Evolutionary conservation across 2,113 vertebrate species (phyloP), one percentile per base, ranked within the genome.

Genomic region (Salvelinus alpinus): DNA sequence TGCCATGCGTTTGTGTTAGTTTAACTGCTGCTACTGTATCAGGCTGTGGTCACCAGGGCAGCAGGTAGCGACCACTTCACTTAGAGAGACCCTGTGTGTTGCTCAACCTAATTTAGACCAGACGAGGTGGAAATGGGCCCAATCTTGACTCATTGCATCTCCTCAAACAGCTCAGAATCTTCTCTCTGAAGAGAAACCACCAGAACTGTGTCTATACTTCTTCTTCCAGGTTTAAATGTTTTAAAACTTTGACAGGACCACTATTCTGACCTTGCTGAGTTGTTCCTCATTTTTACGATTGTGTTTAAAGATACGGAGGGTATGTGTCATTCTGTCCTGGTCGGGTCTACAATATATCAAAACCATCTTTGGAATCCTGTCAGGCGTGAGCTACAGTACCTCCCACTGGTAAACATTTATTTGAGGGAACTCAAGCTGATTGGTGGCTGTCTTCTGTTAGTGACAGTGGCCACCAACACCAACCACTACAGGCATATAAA

Each of bases 21-120:
- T 93, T 91, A 93, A 92, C 87, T 90, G 88, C 88, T 92, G 90
- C 91, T 93, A 91, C 91, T 90, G 89, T 92, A 91, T 91, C 91
- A 89, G 88, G 79, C 85, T 91, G 90, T 89, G 91, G 90, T 90
- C 89, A 90, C 87, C 77, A 84, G 84, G 87, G 87, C 84, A 80
- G 88, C 90, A 92, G 91, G 91, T 92, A 94, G 88, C 88, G 73
- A 89, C 83, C 84, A 77, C 86, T 91, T 84, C 91, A 88, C 87
- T 91, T 85, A 84, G 78, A 85, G 85, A 44, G 38, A 44, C 86
- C 81, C 20, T 76, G 84, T 66, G 83, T 90, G 86, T 86, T 92
- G 83, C 83, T 86, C 70, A 78, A 80, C 79, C 82, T 93, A 93
- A 94, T 91, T 82, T 91, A 76, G 83, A 91, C 91, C 91, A 93